Conservation (phyloP, 2,113 vertebrate species). For the Anseranas semipalmata region DNA sequence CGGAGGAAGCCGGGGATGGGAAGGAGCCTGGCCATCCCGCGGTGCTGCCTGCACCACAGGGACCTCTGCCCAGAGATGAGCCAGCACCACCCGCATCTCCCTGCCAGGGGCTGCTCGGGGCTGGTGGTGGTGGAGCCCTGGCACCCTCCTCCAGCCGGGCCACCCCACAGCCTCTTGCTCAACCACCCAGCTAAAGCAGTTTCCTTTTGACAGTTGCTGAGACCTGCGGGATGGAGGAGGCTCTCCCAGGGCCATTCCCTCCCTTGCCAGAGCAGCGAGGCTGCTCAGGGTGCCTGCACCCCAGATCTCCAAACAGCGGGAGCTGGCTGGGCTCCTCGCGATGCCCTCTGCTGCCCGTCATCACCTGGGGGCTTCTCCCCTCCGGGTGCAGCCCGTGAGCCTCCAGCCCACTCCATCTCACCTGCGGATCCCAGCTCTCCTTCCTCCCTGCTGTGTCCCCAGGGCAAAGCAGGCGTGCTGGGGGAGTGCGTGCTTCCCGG, state of each 20-base stretch:
- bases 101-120: rapidly evolving
- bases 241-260: background rate
- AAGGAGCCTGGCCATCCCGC: background rate
- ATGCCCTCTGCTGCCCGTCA: background rate
- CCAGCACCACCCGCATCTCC: background rate
- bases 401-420: too few relatives aligned
- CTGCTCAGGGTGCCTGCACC: background rate
- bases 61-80: background rate
- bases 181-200: background rate
- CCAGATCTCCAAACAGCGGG: background rate
- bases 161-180: background rate
- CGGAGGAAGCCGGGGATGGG: background rate
- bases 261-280: background rate
- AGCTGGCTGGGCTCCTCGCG: background rate
- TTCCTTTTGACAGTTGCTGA: conserved; percentile 12
- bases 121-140: background rate
- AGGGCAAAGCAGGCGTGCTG: rapidly evolving
- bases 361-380: background rate
- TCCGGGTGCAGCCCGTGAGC: too few relatives aligned
- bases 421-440: background rate
- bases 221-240: background rate
- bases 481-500: background rate
- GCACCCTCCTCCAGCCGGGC: background rate
- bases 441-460: background rate
- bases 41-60: background rate